Percentiles rank a stretch among this genome's conserved stretches.
phyloP scores from a whole-genome alignment of 1,140 invertebrate genomes.

The Venustaconcha ellipsiformis region DNA sequence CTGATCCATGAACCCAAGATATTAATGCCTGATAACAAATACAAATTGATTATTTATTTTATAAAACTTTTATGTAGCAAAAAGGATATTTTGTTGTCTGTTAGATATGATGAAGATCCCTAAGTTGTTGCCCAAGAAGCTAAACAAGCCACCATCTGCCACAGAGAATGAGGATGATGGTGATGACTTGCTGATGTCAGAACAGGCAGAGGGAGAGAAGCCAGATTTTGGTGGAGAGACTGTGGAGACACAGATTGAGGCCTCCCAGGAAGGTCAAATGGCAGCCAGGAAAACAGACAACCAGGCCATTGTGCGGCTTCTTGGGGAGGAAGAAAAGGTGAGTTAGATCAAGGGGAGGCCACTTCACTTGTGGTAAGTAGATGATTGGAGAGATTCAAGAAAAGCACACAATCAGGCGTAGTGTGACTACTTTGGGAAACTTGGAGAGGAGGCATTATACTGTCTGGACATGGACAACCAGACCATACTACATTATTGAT shows the following conservation, averaged over 20 bases:
- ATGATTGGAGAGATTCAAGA: no score
- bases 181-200: slow-evolving; percentile 38
- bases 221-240: slow-evolving; percentile 24
- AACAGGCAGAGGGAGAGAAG: slow-evolving; percentile 23
- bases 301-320: slow-evolving; percentile 90
- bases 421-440: no score
- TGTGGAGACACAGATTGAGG: slow-evolving; percentile 26
- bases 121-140: slow-evolving; percentile 46
- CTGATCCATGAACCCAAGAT: no score
- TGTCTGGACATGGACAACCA: no score
- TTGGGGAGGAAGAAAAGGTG: slow-evolving; percentile 96
- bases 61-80: no score
- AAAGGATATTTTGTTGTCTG: background rate
- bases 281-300: slow-evolving; percentile 77
- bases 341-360: slow-evolving; percentile 7
- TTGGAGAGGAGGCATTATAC: no score
- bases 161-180: slow-evolving; percentile 54
- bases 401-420: no score
- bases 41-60: no score
- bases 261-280: slow-evolving; percentile 29
- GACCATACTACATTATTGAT: no score
- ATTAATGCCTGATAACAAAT: no score
- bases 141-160: slow-evolving; percentile 34
- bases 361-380: background rate
- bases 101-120: slow-evolving; percentile 56